Base-by-base conservation (phyloP, 2,888 invertebrate genomes). In the Diarsia rubi region DNA sequence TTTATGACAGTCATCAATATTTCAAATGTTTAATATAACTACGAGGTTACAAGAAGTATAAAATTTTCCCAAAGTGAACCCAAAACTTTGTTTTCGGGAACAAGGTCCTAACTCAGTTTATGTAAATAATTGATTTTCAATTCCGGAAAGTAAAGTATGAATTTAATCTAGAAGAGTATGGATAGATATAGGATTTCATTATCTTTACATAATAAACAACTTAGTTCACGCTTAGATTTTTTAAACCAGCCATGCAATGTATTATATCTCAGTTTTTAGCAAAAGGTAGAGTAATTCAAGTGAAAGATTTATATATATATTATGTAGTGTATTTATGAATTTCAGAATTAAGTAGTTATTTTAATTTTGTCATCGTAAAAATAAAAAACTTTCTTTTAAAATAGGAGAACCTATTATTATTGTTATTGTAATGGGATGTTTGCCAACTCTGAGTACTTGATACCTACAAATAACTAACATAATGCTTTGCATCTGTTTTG, bases 91-190 rank as follows among this genome's bases (percentile, higher is more conserved):
- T 21, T 37, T n/a, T 31, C 0, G 2, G 12, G 27, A 68, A 45
- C 14, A n/a, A 14, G 12, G 3, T 9, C 8, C 3, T 27, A 73
- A 45, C 31, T 42, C 14, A 54, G 21, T 44, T 14, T 19, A 14
- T 19, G 1, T 65, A 49, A 21, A 75, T 75, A 44, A 21, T 60
- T 59, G 12, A 66, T 49, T 75, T 75, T 5, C 31, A 31, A 59
- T 49, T 24, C 21, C 11, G 3, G 2, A 62, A 69, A 45, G 37
- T 59, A 62, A 69, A 45, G 37, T 59, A 60, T 45, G 12, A 27
- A 2, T 21, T 37, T 45, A 19, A 52, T 27, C 14, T 45, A n/a
- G 9, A 31, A 19, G 8, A 19, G 19, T 59, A 31, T 0, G 19
- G 31, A 31, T 4, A 31, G 1, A 31, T 19, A 59, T 59, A 3